Percentiles rank a stretch among this genome's conserved stretches.
Evolutionary conservation across 2,888 invertebrate genomes (phyloP).

Genomic region (Cecidostiba fungosa): DNA sequence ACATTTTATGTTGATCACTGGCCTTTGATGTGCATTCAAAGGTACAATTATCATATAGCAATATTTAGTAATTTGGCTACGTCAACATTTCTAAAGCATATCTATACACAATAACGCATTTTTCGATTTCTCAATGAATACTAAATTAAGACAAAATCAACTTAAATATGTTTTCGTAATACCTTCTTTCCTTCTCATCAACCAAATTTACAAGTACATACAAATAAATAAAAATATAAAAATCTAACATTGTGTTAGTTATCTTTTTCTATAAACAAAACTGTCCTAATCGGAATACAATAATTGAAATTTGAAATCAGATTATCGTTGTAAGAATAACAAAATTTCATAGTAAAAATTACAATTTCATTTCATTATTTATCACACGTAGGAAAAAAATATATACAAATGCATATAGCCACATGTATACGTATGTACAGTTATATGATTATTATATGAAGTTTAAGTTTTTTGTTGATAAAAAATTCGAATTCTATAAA

Average conservation of each 20-base stretch:
- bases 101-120: not conserved
- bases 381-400: conserved; percentile 12
- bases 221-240: conserved; percentile 19
- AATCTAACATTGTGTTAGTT: not conserved
- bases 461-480: not conserved
- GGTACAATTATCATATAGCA: not conserved
- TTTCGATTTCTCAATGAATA: conserved; percentile 1
- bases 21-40: not conserved
- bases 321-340: conserved; percentile 3
- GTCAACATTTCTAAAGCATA: not conserved
- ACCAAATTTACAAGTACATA: not conserved
- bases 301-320: conserved; percentile 33
- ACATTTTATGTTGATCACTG: not conserved
- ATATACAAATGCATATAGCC: not conserved
- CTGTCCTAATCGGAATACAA: not conserved
- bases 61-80: not conserved
- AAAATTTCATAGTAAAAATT: conserved; percentile 33
- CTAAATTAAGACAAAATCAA: not conserved
- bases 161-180: not conserved
- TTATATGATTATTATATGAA: conserved; percentile 12
- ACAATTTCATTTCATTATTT: conserved; percentile 2
- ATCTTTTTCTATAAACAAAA: not conserved
- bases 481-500: not conserved
- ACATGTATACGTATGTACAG: conserved; percentile 9
- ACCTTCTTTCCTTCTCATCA: not conserved